A percentile compares a stretch with the other conserved stretches of the same genome.
These are phyloP conservation scores for Euthynnus affinis DNA, from an alignment of 2,797 vertebrate genomes.

Conservation along the genomic window DNA sequence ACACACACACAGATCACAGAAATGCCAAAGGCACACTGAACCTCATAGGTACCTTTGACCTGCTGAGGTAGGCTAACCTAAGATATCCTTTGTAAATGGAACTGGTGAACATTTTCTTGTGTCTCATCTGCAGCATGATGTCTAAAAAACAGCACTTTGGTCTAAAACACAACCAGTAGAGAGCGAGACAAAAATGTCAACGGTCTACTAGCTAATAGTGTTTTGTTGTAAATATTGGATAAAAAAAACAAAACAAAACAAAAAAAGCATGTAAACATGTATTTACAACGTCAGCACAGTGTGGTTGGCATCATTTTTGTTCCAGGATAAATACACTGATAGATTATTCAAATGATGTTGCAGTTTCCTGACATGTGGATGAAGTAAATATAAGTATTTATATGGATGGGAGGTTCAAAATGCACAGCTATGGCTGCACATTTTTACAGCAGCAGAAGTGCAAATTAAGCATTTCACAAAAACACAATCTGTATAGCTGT, in stretches of 20 bases:
- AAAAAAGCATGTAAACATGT: not conserved
- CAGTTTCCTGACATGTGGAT: not conserved
- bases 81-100: constrained; percentile 3
- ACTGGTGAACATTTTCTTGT: not conserved
- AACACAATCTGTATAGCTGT: not conserved
- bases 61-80: constrained; percentile 19
- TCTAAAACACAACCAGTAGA: not conserved
- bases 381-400: not conserved
- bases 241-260: no score
- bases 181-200: not conserved
- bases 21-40: constrained; percentile 19
- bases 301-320: not conserved
- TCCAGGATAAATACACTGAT: not conserved
- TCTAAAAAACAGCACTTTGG: not conserved
- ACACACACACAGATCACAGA: constrained; percentile 25
- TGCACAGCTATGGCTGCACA: not conserved
- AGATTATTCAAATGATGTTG: not conserved
- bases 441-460: constrained; percentile 15
- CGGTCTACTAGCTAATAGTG: not conserved
- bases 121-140: constrained; percentile 11
- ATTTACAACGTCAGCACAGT: not conserved
- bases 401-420: not conserved
- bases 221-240: constrained; percentile 10
- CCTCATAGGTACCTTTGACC: constrained; percentile 29
- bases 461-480: constrained; percentile 18